These are phyloP conservation scores for Aporophyla lueneburgensis DNA, from an alignment of 2,888 invertebrate species.

Conservation along the genomic window DNA sequence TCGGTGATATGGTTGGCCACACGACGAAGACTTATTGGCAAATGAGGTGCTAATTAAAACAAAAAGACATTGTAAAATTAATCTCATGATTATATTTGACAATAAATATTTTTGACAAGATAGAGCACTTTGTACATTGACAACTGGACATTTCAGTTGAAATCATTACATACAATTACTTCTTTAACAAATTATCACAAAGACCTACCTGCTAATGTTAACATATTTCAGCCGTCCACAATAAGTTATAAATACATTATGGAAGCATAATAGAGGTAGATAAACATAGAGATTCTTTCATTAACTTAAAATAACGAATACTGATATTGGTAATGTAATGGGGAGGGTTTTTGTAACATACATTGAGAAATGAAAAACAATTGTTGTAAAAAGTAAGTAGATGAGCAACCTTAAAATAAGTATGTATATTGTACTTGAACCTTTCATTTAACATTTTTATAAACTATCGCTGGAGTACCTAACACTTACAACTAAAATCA, in stretches of 20 bases:
- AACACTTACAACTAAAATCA: conserved; percentile 88
- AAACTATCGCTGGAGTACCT: conserved; percentile 83
- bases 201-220: conserved; percentile 73
- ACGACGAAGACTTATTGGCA: conserved; percentile 69
- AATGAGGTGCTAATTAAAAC: conserved; percentile 66
- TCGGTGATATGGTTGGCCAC: conserved; percentile 67
- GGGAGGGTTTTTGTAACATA: conserved; percentile 60
- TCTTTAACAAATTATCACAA: conserved; percentile 85
- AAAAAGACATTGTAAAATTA: conserved; percentile 71
- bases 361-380: conserved; percentile 51
- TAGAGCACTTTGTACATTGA: conserved; percentile 87
- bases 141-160: conserved; percentile 65
- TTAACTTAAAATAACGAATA: conserved; percentile 86
- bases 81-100: conserved; percentile 86
- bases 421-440: conserved; percentile 68
- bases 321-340: conserved; percentile 86
- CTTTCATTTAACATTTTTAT: conserved; percentile 72
- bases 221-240: conserved; percentile 79
- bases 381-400: conserved; percentile 52
- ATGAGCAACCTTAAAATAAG: conserved; percentile 61
- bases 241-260: conserved; percentile 85
- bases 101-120: conserved; percentile 91
- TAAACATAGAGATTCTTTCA: conserved; percentile 87
- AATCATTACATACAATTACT: conserved; percentile 68
- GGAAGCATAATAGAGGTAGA: conserved; percentile 89